Percentiles rank a stretch among this genome's conserved stretches.
These are phyloP conservation scores for Battus philenor DNA, from an alignment of 1,140 invertebrate species.

Conservation along the genomic window DNA sequence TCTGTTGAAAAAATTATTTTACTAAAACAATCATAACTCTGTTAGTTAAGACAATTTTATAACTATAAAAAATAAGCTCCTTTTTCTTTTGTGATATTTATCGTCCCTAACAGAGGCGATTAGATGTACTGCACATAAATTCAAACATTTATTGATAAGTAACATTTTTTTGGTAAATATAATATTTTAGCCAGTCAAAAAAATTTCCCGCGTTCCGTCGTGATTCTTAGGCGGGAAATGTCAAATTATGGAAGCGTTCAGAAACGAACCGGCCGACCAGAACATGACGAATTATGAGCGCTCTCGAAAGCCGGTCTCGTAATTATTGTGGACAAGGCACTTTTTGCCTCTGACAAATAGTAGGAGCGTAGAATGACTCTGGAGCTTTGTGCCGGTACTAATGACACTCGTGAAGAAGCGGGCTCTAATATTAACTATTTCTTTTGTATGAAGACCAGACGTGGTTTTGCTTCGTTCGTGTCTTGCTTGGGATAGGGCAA, in stretches of 20 bases:
- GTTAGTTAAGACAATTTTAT: too few relatives aligned
- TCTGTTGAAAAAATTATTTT: too few relatives aligned
- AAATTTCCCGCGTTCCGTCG: slow-evolving; percentile 41
- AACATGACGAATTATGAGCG: slow-evolving; percentile 73
- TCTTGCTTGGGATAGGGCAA: slow-evolving; percentile 46
- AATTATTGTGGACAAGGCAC: slow-evolving; percentile 74
- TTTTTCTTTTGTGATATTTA: too few relatives aligned
- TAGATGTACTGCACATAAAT: too few relatives aligned
- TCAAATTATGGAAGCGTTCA: slow-evolving; percentile 69
- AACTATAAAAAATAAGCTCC: too few relatives aligned
- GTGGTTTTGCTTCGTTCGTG: slow-evolving; percentile 49
- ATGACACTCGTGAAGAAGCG: slow-evolving; percentile 64
- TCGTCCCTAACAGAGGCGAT: too few relatives aligned
- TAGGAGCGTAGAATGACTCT: slow-evolving; percentile 65
- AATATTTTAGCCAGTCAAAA: too few relatives aligned
- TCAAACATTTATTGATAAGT: too few relatives aligned
- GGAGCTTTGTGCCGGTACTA: slow-evolving; percentile 68
- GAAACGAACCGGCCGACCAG: slow-evolving; percentile 64
- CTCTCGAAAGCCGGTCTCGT: slow-evolving; percentile 67
- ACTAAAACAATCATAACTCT: too few relatives aligned
- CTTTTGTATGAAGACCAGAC: slow-evolving; percentile 63
- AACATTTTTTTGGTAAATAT: too few relatives aligned
- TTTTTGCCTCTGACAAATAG: slow-evolving; percentile 74
- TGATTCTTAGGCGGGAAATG: slow-evolving; percentile 58
- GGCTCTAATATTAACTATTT: slow-evolving; percentile 73